phyloP scores from a whole-genome alignment of 2,888 invertebrate species.

The Ophion ellenae region DNA sequence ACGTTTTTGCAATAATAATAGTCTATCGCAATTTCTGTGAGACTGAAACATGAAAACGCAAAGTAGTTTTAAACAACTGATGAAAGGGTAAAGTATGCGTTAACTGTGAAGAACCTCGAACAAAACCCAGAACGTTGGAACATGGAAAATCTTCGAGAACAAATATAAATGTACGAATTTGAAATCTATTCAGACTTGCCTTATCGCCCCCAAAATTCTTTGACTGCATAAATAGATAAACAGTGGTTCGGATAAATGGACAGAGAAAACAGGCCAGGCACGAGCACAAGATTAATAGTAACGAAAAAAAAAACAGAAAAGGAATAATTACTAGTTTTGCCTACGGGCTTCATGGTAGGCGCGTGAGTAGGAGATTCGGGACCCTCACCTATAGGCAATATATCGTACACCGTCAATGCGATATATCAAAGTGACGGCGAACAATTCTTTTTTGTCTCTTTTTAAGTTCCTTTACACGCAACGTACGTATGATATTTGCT shows the following conservation, averaged over 20 bases:
- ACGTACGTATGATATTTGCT: conserved; percentile 21
- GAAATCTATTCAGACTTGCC: background rate
- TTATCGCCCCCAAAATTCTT: conserved; percentile 7
- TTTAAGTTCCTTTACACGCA: conserved; percentile 28
- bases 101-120: background rate
- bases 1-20: background rate
- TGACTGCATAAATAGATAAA: background rate
- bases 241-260: background rate
- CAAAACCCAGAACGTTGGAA: background rate
- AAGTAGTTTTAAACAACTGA: background rate
- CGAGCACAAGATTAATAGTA: conserved; percentile 63
- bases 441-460: conserved; percentile 24
- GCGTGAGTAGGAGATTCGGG: conserved; percentile 78
- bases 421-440: conserved; percentile 54
- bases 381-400: conserved; percentile 79
- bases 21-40: conserved; percentile 9
- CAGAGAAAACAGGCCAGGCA: conserved; percentile 46
- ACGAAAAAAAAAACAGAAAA: conserved; percentile 70
- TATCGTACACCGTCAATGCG: conserved; percentile 71
- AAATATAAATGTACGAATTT: background rate
- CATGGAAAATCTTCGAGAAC: background rate
- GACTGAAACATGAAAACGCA: background rate
- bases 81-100: background rate
- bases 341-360: conserved; percentile 78
- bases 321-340: conserved; percentile 81